A percentile compares a stretch with the other conserved stretches of the same genome.
Evolutionary conservation across 2,797 vertebrate species (phyloP).

Genomic region (Poecilia wingei): DNA sequence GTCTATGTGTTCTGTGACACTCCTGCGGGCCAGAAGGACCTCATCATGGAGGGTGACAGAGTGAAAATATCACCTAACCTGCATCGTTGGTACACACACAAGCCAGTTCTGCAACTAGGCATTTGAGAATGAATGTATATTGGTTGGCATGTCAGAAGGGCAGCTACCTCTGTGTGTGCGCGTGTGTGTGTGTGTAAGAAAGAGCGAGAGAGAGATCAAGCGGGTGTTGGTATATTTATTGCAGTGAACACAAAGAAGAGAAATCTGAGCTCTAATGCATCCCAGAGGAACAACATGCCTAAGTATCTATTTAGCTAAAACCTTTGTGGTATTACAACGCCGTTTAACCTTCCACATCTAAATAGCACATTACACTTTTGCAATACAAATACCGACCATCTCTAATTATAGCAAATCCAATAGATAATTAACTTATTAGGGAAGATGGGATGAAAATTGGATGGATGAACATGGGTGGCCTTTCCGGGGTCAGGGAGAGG

Average conservation of each 20-base stretch:
- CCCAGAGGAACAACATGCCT: background rate
- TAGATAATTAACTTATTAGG: background rate
- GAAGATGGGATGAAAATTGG: background rate
- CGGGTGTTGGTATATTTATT: background rate
- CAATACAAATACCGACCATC: background rate
- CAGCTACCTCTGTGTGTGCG: background rate
- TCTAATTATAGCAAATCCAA: background rate
- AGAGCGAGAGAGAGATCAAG: background rate
- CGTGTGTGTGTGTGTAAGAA: background rate
- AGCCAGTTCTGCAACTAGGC: background rate
- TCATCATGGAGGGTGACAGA: conserved; percentile 7
- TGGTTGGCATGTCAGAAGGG: background rate
- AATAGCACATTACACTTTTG: conserved; percentile 14
- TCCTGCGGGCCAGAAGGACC: conserved; percentile 11
- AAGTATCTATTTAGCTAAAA: background rate
- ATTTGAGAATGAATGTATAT: background rate
- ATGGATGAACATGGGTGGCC: background rate
- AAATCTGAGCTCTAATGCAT: background rate
- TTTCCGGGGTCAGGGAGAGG: background rate
- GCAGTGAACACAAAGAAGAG: conserved; percentile 4
- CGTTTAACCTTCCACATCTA: conserved; percentile 7
- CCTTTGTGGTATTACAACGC: background rate
- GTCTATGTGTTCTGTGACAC: background rate
- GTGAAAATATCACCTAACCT: conserved; percentile 1
- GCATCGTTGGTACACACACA: conserved; percentile 7